Evolutionary conservation across 2,888 invertebrate species (phyloP).

Genomic region (Lithophane socia): DNA sequence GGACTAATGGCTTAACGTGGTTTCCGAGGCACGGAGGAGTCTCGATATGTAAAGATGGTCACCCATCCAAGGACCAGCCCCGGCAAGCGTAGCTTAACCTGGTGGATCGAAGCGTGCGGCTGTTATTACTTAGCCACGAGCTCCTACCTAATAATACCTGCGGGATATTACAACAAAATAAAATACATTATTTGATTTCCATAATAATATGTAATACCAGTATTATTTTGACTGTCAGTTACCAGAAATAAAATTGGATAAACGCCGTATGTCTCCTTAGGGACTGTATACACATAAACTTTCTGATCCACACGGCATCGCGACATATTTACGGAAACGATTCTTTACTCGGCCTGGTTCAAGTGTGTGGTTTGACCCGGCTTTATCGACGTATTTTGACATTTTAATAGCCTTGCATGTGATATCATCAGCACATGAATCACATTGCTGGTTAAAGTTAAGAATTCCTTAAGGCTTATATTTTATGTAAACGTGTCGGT

Average conservation of each 20-base stretch:
- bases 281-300: conserved; percentile 58
- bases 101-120: no score
- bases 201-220: conserved; percentile 40
- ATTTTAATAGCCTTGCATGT: conserved; percentile 34
- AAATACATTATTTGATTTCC: conserved; percentile 19
- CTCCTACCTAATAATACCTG: no score
- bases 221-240: conserved; percentile 34
- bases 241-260: conserved; percentile 55
- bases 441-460: conserved; percentile 2
- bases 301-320: conserved; percentile 49
- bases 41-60: no score
- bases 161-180: background rate
- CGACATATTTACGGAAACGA: conserved; percentile 57
- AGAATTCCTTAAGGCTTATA: background rate
- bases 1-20: no score
- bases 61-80: no score
- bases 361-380: conserved; percentile 49
- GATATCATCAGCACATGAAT: conserved; percentile 11
- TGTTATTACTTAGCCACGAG: no score
- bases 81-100: no score
- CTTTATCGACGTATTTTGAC: conserved; percentile 43
- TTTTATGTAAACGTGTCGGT: background rate
- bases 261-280: conserved; percentile 46
- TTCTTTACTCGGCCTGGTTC: conserved; percentile 50
- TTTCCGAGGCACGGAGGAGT: no score